Conservation (phyloP, 2,888 invertebrate genomes). For the Drosophila borealis region DNA sequence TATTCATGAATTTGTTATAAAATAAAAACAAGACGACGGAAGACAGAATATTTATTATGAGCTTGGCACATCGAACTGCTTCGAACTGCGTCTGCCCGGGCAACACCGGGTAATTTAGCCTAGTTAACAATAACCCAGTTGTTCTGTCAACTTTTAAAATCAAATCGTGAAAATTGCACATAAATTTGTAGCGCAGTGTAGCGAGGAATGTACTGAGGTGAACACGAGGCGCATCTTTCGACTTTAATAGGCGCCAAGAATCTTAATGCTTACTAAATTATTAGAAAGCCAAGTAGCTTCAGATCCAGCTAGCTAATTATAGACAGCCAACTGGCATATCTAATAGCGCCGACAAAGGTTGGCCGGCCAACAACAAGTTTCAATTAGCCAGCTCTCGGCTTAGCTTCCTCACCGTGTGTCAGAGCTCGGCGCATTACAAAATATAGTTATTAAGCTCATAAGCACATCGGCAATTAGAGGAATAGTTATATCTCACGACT, state of each 20-base stretch:
- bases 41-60: too few species aligned
- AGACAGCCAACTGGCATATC: constrained; percentile 38
- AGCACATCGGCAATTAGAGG: constrained; percentile 61
- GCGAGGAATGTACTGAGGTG: too few species aligned
- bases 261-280: constrained; percentile 20
- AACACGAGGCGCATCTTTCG: constrained; percentile 18
- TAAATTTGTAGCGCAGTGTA: neutral
- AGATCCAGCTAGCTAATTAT: constrained; percentile 35
- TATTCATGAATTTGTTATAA: too few species aligned
- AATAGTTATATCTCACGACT: constrained; percentile 29
- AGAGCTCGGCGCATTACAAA: constrained; percentile 48
- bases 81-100: too few species aligned
- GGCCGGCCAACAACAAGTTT: constrained; percentile 43
- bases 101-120: too few species aligned
- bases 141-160: too few species aligned
- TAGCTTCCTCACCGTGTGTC: constrained; percentile 32
- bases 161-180: neutral
- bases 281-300: constrained; percentile 40
- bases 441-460: constrained; percentile 68
- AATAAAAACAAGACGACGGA: too few species aligned
- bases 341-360: constrained; percentile 55
- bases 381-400: constrained; percentile 30
- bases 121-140: constrained; percentile 21
- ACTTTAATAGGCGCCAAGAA: constrained; percentile 20
- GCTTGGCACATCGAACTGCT: too few species aligned